These are phyloP conservation scores for Drosophila littoralis DNA, from an alignment of 1,140 invertebrate genomes.

Conservation along the genomic window DNA sequence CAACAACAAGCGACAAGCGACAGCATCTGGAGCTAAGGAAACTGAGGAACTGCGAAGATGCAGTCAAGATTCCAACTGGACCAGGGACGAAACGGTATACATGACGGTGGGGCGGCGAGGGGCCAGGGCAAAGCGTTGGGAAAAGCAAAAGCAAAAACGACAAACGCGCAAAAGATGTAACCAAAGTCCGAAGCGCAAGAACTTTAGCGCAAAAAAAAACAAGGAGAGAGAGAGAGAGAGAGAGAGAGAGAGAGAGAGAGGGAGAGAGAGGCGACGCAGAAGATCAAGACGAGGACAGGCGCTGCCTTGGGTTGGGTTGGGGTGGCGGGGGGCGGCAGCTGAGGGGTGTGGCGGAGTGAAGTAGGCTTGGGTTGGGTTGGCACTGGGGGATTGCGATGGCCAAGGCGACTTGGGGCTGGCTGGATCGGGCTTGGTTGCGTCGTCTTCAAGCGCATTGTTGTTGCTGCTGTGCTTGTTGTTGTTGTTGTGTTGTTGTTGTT, in stretches of 20 bases:
- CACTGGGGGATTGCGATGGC: background rate
- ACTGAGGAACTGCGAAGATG: constrained; percentile 5
- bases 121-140: background rate
- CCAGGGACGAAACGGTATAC: background rate
- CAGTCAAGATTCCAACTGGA: background rate
- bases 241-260: too few species aligned
- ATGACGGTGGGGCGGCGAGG: constrained; percentile 5
- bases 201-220: constrained; percentile 25
- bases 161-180: constrained; percentile 54
- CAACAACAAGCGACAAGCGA: constrained; percentile 6
- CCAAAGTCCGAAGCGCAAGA: constrained; percentile 65
- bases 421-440: constrained; percentile 44
- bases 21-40: constrained; percentile 17
- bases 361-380: constrained; percentile 17
- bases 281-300: constrained; percentile 35
- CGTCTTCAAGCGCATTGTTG: constrained; percentile 54
- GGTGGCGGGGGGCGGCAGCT: constrained; percentile 11
- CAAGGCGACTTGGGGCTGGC: constrained; percentile 9
- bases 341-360: background rate
- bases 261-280: background rate
- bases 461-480: constrained; percentile 20
- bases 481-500: constrained; percentile 34
- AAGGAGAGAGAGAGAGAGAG: constrained; percentile 10
- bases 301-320: constrained; percentile 2
- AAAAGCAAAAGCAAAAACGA: constrained; percentile 27